These are phyloP conservation scores for Channallabes apus DNA, from an alignment of 2,797 vertebrate genomes.

Conservation along the genomic window DNA sequence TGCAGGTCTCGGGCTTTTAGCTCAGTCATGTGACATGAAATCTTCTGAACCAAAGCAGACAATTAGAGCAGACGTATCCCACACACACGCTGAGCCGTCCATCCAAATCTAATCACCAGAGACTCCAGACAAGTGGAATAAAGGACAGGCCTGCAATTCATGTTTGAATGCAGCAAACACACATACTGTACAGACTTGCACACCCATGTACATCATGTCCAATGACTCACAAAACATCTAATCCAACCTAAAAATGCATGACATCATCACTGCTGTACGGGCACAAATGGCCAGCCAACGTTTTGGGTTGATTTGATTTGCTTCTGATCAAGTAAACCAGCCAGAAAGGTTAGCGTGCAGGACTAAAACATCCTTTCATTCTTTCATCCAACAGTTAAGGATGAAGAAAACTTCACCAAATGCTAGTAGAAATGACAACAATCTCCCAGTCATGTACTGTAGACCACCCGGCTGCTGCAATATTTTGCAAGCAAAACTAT, in stretches of 20 bases:
- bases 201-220: background rate
- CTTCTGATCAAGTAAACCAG: background rate
- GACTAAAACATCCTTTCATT: background rate
- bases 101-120: constrained; percentile 10
- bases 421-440: background rate
- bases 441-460: background rate
- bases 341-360: background rate
- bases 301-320: background rate
- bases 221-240: background rate
- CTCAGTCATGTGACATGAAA: background rate
- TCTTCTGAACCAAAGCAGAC: constrained; percentile 5
- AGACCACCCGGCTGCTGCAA: background rate
- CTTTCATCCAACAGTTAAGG: background rate
- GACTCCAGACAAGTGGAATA: constrained; percentile 8
- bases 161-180: background rate
- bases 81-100: background rate
- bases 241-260: background rate
- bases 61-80: constrained; percentile 14
- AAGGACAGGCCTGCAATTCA: background rate
- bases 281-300: background rate
- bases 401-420: background rate
- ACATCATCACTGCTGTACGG: background rate
- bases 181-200: background rate
- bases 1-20: background rate
- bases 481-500: background rate